phyloP scores from a whole-genome alignment of 2,113 vertebrate species.

The Malurus cyaneus region DNA sequence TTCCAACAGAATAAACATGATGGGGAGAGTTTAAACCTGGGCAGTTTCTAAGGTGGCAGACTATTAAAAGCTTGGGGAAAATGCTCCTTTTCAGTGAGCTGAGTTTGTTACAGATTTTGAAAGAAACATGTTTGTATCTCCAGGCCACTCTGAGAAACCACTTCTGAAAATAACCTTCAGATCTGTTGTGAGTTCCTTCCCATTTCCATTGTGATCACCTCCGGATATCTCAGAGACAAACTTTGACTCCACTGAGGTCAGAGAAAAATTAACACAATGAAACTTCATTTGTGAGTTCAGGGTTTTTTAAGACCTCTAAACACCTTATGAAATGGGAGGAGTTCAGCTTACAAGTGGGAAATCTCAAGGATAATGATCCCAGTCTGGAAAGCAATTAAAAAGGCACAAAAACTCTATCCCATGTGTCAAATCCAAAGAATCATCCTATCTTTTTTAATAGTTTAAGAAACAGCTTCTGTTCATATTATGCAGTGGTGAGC shows the following conservation, averaged over 20 bases:
- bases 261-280: background rate
- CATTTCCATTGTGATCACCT: background rate
- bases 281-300: background rate
- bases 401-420: background rate
- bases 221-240: background rate
- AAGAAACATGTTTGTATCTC: background rate
- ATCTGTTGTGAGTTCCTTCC: background rate
- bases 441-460: background rate
- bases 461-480: slow-evolving; percentile 1
- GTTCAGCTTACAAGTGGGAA: background rate
- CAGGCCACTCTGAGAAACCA: background rate
- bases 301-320: background rate
- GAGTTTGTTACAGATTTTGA: background rate
- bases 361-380: background rate
- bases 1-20: background rate
- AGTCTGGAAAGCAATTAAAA: background rate
- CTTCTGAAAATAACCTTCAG: background rate
- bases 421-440: background rate
- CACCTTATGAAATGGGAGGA: background rate
- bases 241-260: background rate
- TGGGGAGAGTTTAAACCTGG: background rate
- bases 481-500: background rate
- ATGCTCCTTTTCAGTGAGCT: background rate
- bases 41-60: background rate
- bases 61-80: background rate